Evolutionary conservation across 2,888 invertebrate species (phyloP).

Genomic region (Alentia gelatinosa): DNA sequence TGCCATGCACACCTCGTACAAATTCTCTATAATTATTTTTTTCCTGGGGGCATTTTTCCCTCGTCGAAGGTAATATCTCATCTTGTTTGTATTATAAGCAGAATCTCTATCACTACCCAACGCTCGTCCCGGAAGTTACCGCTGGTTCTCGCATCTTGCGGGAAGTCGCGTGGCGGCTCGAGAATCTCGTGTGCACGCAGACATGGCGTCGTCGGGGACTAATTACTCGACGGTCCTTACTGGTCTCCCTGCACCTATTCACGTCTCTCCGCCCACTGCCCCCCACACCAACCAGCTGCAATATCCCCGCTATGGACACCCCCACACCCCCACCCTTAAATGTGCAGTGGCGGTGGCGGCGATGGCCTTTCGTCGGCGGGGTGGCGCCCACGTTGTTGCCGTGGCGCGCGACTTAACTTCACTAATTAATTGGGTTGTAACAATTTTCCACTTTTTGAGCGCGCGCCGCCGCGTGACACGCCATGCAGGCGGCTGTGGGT

Average conservation of each 20-base stretch:
- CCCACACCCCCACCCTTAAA: too few species aligned
- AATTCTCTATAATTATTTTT: too few species aligned
- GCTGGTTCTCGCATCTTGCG: not conserved
- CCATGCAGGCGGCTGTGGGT: not conserved
- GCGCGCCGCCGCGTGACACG: constrained; percentile 49
- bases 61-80: too few species aligned
- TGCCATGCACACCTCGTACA: too few species aligned
- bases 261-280: not conserved
- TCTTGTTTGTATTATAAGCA: too few species aligned
- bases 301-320: too few species aligned
- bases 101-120: too few species aligned
- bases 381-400: not conserved
- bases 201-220: not conserved
- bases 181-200: not conserved
- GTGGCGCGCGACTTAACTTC: constrained; percentile 39
- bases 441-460: constrained; percentile 53
- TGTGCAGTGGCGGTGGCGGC: not conserved
- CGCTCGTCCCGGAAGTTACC: not conserved
- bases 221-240: not conserved
- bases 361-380: not conserved
- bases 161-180: not conserved
- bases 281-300: too few species aligned
- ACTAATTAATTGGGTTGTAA: constrained; percentile 55
- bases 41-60: too few species aligned
- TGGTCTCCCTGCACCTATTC: not conserved